These are phyloP conservation scores for Oscheius sp. DNA, from an alignment of 2,888 invertebrate species.

Conservation along the genomic window DNA sequence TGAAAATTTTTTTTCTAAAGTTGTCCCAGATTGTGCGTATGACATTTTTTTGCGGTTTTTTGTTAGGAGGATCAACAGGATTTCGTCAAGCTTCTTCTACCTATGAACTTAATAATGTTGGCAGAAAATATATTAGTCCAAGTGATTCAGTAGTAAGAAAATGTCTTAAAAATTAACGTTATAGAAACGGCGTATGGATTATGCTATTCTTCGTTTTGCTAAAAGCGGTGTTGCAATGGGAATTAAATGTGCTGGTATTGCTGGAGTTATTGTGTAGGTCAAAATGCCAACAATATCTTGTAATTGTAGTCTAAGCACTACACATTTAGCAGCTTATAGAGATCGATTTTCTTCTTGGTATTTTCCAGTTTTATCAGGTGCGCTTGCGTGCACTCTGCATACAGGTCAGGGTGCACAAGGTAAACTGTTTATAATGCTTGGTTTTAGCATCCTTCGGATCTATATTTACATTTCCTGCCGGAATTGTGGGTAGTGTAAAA, in stretches of 20 bases:
- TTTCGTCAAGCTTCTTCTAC: slow-evolving; percentile 49
- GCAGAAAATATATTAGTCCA: slow-evolving; percentile 50
- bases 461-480: slow-evolving; percentile 57
- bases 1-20: background rate
- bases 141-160: slow-evolving; percentile 51
- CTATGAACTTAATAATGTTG: slow-evolving; percentile 52
- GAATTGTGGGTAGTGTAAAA: slow-evolving; percentile 53
- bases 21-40: slow-evolving; percentile 42
- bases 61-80: slow-evolving; percentile 53
- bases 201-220: slow-evolving; percentile 55
- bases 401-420: slow-evolving; percentile 49
- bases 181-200: slow-evolving; percentile 51
- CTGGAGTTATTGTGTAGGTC: slow-evolving; percentile 57
- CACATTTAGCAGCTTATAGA: slow-evolving; percentile 52
- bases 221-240: slow-evolving; percentile 53
- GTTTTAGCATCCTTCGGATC: slow-evolving; percentile 56
- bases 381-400: slow-evolving; percentile 47
- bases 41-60: slow-evolving; percentile 53
- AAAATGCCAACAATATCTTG: background rate
- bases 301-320: slow-evolving; percentile 44
- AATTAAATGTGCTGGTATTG: slow-evolving; percentile 48
- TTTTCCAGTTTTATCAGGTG: slow-evolving; percentile 63
- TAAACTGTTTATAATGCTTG: background rate
- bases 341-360: slow-evolving; percentile 55
- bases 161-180: slow-evolving; percentile 1